Evolutionary conservation across 1,140 invertebrate species (phyloP).

Genomic region (Anoplolepis gracilipes): DNA sequence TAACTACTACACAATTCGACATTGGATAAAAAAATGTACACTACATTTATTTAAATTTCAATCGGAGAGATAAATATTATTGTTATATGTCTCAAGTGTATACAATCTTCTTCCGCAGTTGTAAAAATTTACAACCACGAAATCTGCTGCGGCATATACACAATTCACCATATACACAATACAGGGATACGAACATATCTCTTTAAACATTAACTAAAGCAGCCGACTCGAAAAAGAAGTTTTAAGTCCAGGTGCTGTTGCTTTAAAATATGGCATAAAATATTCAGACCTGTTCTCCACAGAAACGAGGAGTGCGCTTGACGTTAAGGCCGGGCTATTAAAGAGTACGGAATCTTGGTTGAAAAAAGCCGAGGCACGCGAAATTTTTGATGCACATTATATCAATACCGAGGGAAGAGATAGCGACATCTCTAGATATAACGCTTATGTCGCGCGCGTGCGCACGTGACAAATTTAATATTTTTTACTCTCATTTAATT

Average conservation of each 20-base stretch:
- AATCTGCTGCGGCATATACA: background rate
- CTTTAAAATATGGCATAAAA: slow-evolving; percentile 71
- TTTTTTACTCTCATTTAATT: slow-evolving; percentile 31
- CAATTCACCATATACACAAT: slow-evolving; percentile 3
- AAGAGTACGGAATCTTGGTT: slow-evolving; percentile 59
- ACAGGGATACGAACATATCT: slow-evolving; percentile 25
- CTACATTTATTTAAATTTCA: slow-evolving; percentile 35
- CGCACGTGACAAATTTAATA: slow-evolving; percentile 47
- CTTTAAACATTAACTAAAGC: slow-evolving; percentile 62
- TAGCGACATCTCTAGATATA: slow-evolving; percentile 3
- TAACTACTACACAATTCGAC: background rate
- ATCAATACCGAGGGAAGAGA: background rate
- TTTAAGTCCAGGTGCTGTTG: slow-evolving; percentile 63
- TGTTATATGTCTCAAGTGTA: background rate
- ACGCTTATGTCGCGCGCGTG: background rate
- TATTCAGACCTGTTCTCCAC: slow-evolving; percentile 72
- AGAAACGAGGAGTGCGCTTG: slow-evolving; percentile 66
- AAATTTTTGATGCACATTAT: slow-evolving; percentile 57
- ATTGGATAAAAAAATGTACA: background rate
- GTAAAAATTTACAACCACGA: slow-evolving; percentile 44
- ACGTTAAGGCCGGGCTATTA: slow-evolving; percentile 71
- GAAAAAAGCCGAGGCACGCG: slow-evolving; percentile 28
- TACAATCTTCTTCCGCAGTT: background rate
- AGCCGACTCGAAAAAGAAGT: slow-evolving; percentile 59
- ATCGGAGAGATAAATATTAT: slow-evolving; percentile 25